Evolutionary conservation across 2,888 invertebrate species (phyloP).

Genomic region (Selenia dentaria): DNA sequence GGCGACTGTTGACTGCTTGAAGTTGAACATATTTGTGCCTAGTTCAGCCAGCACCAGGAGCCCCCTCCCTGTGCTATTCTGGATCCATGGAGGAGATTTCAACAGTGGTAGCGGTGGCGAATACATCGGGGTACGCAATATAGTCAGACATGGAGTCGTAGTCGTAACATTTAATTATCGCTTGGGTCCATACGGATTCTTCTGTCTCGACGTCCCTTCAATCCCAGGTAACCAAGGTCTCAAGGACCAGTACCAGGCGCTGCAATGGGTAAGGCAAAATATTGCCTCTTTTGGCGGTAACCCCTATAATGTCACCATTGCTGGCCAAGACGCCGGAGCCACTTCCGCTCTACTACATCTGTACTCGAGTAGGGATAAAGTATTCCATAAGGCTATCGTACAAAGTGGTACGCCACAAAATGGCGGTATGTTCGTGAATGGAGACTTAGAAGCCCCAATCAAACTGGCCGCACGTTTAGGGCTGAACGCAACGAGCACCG

Average conservation of each 20-base stretch:
- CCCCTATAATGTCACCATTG: constrained; percentile 69
- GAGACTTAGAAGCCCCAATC: constrained; percentile 58
- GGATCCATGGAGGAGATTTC: constrained; percentile 74
- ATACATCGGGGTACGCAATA: constrained; percentile 51
- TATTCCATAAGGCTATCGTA: constrained; percentile 68
- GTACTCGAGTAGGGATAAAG: constrained; percentile 64
- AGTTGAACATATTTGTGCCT: constrained; percentile 85
- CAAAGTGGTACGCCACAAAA: constrained; percentile 72
- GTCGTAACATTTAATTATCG: constrained; percentile 74
- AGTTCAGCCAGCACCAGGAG: constrained; percentile 56
- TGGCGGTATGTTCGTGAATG: constrained; percentile 62
- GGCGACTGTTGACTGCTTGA: constrained; percentile 84
- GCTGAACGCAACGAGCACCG: constrained; percentile 54
- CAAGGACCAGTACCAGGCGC: constrained; percentile 68
- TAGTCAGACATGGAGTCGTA: constrained; percentile 65
- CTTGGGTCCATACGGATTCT: constrained; percentile 73
- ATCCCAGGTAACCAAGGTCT: constrained; percentile 74
- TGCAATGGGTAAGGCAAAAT: constrained; percentile 68
- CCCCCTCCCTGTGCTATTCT: constrained; percentile 70
- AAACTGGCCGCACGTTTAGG: constrained; percentile 66
- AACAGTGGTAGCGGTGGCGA: constrained; percentile 54
- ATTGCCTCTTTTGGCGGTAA: constrained; percentile 74
- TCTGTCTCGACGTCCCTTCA: constrained; percentile 66
- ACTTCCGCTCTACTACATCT: constrained; percentile 66
- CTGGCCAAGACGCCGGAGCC: constrained; percentile 71